Evolutionary conservation across 2,888 invertebrate genomes (phyloP).

Genomic region (Rhagophthalmus giganteus): DNA sequence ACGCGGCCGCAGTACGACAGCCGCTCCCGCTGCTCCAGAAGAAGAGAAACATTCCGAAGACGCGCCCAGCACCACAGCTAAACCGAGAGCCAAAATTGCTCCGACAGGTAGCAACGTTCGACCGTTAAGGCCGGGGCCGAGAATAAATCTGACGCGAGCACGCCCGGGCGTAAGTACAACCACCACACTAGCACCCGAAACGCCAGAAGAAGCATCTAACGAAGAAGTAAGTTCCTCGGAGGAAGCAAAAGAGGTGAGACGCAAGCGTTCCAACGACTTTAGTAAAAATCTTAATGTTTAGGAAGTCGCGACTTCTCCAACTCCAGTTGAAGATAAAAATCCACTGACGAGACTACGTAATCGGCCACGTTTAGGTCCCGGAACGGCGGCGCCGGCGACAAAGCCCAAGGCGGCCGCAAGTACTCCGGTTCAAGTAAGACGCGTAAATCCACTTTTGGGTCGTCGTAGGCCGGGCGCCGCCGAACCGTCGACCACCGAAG

Average conservation of each 20-base stretch:
- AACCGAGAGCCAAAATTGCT: constrained; percentile 50
- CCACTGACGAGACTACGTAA: constrained; percentile 54
- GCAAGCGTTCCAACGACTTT: not conserved
- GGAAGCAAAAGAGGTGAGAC: constrained; percentile 45
- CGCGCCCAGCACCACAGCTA: constrained; percentile 42
- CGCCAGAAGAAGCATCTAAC: constrained; percentile 51
- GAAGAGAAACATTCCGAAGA: constrained; percentile 40
- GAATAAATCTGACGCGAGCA: constrained; percentile 63
- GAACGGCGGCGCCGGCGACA: constrained; percentile 48
- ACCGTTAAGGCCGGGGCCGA: constrained; percentile 67
- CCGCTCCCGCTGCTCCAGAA: constrained; percentile 45
- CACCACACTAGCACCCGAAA: constrained; percentile 57
- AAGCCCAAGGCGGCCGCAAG: constrained; percentile 52
- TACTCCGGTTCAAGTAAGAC: constrained; percentile 59
- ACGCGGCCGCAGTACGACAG: constrained; percentile 46
- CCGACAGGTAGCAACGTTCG: constrained; percentile 55
- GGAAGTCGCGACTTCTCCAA: constrained; percentile 43
- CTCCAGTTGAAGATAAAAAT: constrained; percentile 46
- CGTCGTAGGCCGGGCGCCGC: constrained; percentile 56
- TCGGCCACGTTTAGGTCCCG: constrained; percentile 57
- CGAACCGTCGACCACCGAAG: constrained; percentile 36
- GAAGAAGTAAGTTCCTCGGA: constrained; percentile 56
- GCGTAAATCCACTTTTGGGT: constrained; percentile 61
- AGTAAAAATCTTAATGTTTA: constrained; percentile 12
- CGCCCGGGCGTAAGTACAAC: constrained; percentile 55